Conservation (phyloP, 1,140 invertebrate species). For the Drosophila kohkoa region DNA sequence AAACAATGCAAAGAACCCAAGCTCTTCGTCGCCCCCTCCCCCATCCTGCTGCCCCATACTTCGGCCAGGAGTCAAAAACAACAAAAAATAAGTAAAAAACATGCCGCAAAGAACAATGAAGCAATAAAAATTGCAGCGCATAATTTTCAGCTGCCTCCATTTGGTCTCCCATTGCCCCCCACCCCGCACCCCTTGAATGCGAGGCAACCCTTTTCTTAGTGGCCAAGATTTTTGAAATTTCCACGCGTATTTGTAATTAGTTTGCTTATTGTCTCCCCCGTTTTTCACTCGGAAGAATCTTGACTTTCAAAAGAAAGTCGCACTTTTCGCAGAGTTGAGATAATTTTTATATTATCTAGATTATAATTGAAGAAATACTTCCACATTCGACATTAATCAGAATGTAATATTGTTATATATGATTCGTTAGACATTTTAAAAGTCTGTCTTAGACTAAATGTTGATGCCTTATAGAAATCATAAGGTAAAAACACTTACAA, state of each 20-base stretch:
- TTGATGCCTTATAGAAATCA: too few relatives aligned
- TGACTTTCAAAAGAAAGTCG: background rate
- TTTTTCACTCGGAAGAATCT: slow-evolving; percentile 14
- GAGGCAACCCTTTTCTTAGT: slow-evolving; percentile 62
- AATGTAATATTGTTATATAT: too few relatives aligned
- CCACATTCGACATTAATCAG: too few relatives aligned
- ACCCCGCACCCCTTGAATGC: slow-evolving; percentile 1
- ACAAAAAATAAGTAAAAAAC: slow-evolving; percentile 40
- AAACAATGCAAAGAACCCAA: slow-evolving; percentile 73
- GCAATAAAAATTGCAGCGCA: slow-evolving; percentile 83
- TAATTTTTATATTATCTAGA: too few relatives aligned
- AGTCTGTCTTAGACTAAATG: too few relatives aligned
- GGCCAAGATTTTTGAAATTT: slow-evolving; percentile 59
- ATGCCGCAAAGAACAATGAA: slow-evolving; percentile 76
- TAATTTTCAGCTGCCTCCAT: slow-evolving; percentile 66
- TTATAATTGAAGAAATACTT: too few relatives aligned
- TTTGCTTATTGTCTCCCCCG: slow-evolving; percentile 68
- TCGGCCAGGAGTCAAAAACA: slow-evolving; percentile 30
- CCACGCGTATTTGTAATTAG: slow-evolving; percentile 82
- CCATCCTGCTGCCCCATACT: background rate
- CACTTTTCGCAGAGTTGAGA: too few relatives aligned
- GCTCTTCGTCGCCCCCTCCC: background rate
- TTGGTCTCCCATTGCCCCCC: slow-evolving; percentile 8
- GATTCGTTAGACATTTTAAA: too few relatives aligned
- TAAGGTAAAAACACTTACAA: too few relatives aligned